A percentile compares a stretch with the other conserved stretches of the same genome.
Conservation (phyloP, 2,888 invertebrate species). For the Tetropium fuscum region DNA sequence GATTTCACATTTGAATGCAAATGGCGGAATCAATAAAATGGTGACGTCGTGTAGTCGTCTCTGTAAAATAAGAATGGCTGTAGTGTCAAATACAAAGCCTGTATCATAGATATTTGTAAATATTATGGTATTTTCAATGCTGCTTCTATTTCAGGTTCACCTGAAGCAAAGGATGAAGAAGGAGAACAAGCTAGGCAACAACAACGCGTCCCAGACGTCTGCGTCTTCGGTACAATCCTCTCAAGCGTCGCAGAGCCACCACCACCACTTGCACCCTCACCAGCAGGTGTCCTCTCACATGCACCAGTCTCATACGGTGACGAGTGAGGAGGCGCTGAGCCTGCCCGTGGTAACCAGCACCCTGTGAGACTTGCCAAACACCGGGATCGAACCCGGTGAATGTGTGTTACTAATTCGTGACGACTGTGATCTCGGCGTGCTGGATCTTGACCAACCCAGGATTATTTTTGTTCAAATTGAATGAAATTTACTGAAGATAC, state of each 20-base stretch:
- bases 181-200: conserved; percentile 75
- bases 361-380: conserved; percentile 69
- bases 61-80: too few species aligned
- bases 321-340: conserved; percentile 62
- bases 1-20: too few species aligned
- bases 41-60: too few species aligned
- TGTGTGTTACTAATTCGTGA: conserved; percentile 66
- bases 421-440: conserved; percentile 65
- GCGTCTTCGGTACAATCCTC: conserved; percentile 36
- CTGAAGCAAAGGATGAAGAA: conserved; percentile 93
- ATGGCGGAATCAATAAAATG: too few species aligned
- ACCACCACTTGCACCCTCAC: conserved; percentile 51
- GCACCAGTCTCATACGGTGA: conserved; percentile 58
- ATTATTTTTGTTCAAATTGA: conserved; percentile 66
- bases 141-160: conserved; percentile 72
- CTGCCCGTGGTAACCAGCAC: conserved; percentile 66
- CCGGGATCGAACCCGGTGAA: conserved; percentile 68
- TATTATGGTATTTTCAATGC: too few species aligned
- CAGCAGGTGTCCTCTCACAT: conserved; percentile 60
- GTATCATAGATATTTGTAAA: too few species aligned
- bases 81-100: too few species aligned
- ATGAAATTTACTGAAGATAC: conserved; percentile 37
- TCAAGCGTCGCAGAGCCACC: conserved; percentile 57
- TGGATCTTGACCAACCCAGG: conserved; percentile 58
- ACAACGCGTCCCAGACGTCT: conserved; percentile 58